Conservation (phyloP, 2,888 invertebrate genomes). For the Linnaemya tessellans region DNA sequence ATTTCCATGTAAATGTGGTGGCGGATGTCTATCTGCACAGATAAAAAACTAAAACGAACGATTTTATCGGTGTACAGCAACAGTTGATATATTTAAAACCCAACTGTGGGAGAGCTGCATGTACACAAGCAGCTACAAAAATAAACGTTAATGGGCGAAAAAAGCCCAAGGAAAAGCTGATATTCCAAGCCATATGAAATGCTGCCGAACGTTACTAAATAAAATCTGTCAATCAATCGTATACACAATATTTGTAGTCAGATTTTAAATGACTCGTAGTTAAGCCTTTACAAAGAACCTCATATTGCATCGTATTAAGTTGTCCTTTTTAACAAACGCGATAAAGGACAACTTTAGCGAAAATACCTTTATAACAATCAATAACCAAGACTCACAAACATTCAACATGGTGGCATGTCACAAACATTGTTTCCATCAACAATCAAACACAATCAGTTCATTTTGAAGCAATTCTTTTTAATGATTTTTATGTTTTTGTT, state of each 20-base stretch:
- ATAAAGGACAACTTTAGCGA: constrained; percentile 36
- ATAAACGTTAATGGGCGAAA: constrained; percentile 60
- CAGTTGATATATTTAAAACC: constrained; percentile 1
- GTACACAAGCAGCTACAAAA: neutral
- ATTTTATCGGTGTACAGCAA: constrained; percentile 25
- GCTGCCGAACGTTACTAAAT: constrained; percentile 2
- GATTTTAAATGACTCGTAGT: constrained; percentile 27
- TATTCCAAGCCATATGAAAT: constrained; percentile 70
- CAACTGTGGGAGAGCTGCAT: neutral
- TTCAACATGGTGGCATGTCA: constrained; percentile 56
- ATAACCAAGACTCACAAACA: neutral
- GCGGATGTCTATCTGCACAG: neutral
- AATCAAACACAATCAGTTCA: constrained; percentile 15
- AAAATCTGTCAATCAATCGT: constrained; percentile 74
- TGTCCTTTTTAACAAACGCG: constrained; percentile 62
- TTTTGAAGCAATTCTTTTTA: neutral
- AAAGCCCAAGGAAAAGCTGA: constrained; percentile 48
- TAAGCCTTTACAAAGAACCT: constrained; percentile 16
- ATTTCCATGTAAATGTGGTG: neutral
- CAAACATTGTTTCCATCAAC: constrained; percentile 32
- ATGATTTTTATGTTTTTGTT: constrained; percentile 9
- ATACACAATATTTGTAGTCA: constrained; percentile 52
- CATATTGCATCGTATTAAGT: constrained; percentile 68
- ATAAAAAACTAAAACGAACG: neutral
- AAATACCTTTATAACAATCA: neutral